A percentile compares a stretch with the other conserved stretches of the same genome.
These are phyloP conservation scores for Teleiodes luculella DNA, from an alignment of 2,888 invertebrate species.

Conservation along the genomic window DNA sequence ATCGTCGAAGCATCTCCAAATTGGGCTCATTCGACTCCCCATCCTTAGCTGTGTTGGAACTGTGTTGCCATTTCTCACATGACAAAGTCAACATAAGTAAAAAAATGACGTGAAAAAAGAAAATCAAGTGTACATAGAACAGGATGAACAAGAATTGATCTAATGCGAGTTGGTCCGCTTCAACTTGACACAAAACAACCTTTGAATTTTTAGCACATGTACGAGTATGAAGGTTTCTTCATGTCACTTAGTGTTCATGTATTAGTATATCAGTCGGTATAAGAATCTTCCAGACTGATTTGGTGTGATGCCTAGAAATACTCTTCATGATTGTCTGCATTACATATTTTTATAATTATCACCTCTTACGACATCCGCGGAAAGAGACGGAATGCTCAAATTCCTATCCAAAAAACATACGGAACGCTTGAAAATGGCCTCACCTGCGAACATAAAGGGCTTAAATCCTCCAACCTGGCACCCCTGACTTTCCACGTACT, in stretches of 20 bases:
- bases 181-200: not conserved
- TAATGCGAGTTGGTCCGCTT: not conserved
- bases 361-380: too few relatives aligned
- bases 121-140: not conserved
- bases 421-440: not conserved
- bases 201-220: too few relatives aligned
- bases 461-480: not conserved
- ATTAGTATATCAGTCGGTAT: too few relatives aligned
- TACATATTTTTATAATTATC: too few relatives aligned
- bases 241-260: too few relatives aligned
- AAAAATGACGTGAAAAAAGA: not conserved
- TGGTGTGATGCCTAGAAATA: too few relatives aligned
- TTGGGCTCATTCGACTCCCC: conserved; percentile 22
- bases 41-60: conserved; percentile 15
- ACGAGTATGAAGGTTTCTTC: too few relatives aligned
- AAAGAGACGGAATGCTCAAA: too few relatives aligned
- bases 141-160: not conserved
- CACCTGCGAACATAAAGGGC: not conserved
- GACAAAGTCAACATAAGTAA: too few relatives aligned
- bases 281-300: too few relatives aligned
- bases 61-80: conserved; percentile 1
- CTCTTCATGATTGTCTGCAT: too few relatives aligned
- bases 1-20: conserved; percentile 10
- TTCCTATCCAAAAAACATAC: too few relatives aligned
- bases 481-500: not conserved